Base-by-base conservation (phyloP, 2,113 vertebrate genomes). In the Petaurus breviceps region DNA sequence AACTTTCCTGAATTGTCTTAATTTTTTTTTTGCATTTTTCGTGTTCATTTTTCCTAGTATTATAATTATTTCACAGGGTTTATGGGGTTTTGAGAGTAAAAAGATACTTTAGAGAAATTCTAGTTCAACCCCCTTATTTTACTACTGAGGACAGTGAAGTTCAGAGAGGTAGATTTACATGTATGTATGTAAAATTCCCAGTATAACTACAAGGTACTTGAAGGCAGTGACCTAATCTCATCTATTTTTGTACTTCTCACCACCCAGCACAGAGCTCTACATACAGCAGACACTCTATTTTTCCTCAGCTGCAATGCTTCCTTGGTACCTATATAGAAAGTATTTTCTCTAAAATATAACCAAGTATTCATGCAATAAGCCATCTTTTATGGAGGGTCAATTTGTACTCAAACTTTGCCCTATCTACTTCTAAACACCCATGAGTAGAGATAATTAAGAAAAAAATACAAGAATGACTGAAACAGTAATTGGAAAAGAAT, bases 401-500 rank as follows among this genome's bases (percentile, higher is more conserved):
- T n/a, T 31, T 43, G 2, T 84, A 12, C n/a, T 91, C 90, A 26
- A 52, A n/a, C 22, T 14, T 52, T 91, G 22, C 50, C 51, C 37
- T 43, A 52, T 52, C 25, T 12, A 0, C 5, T 5, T 54, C 37
- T 51, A 91, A 1, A 46, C 57, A 84, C 43, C 47, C 55, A 50
- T n/a, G 47, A 89, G 93, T 89, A 54, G 54, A 55, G 90, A 92
- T 92, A 92, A 91, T 28, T 90, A 91, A 51, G 84, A 52, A 92
- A 49, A 93, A 91, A 52, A 25, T 31, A 90, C 51, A 46, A 95
- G 93, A 93, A 55, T 1, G 24, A 95, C 96, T 91, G 92, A 95
- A 77, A 51, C 92, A 95, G 51, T 95, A 90, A 96, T 97, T 96
- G 95, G 92, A 54, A 93, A 89, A 51, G 96, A 50, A 90, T 37